Percentiles rank a stretch among this genome's conserved stretches.
These are phyloP conservation scores for Chelmon rostratus DNA, from an alignment of 2,797 vertebrate genomes.

Conservation along the genomic window DNA sequence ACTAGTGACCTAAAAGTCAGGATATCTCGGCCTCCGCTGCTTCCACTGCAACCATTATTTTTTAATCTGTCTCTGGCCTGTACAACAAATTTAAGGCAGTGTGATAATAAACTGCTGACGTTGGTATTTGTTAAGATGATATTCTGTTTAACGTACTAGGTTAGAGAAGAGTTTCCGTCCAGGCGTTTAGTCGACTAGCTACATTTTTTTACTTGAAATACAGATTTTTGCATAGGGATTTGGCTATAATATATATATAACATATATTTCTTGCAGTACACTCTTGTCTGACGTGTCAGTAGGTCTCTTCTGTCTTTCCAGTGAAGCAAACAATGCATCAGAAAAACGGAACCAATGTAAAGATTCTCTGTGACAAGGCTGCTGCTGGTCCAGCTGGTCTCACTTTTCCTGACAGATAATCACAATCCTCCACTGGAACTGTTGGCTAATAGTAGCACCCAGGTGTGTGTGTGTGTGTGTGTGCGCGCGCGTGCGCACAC, in stretches of 20 bases:
- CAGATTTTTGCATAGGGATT: background rate
- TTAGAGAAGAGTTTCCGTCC: background rate
- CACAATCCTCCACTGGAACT: conserved; percentile 3
- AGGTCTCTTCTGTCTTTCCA: background rate
- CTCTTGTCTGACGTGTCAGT: background rate
- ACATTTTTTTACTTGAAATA: background rate
- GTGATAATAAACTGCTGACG: background rate
- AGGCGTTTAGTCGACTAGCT: background rate
- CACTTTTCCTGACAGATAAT: background rate
- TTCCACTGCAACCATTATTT: background rate
- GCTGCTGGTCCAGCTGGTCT: background rate
- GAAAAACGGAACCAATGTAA: background rate
- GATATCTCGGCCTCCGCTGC: background rate
- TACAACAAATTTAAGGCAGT: background rate
- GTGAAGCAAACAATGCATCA: background rate
- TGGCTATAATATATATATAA: background rate
- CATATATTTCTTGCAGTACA: background rate
- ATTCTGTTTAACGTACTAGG: background rate
- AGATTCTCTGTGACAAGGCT: background rate
- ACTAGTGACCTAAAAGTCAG: background rate
- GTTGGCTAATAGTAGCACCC: background rate
- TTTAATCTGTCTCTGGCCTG: background rate
- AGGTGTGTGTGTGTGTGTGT: conserved; percentile 3
- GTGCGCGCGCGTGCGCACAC: background rate
- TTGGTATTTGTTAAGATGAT: background rate